Evolutionary conservation across 2,113 vertebrate species (phyloP), one percentile per base, ranked within the genome.

Genomic region (Mohoua ochrocephala): DNA sequence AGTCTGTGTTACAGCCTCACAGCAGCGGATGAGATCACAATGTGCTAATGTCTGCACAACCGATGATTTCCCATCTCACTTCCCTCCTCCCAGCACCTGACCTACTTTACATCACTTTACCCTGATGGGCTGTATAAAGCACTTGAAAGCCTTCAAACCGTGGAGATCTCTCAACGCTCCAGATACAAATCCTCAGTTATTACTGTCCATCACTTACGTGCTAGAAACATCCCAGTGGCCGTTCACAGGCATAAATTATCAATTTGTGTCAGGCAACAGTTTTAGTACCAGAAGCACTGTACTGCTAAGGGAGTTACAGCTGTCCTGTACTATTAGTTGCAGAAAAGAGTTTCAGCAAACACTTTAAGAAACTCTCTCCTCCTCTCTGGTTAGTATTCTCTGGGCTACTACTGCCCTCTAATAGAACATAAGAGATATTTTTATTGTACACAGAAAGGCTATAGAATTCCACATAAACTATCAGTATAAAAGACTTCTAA

Each of bases 71-170:
- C 54, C 79, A 90, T 60, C 78, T 93, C 65, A 33, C 91, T 73
- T 85, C 42, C 52, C 75, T 91, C 88, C 76, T 88, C 64, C 60
- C 41, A 77, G 75, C 39, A 84, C 92, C 90, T 96, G 93, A 93
- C 95, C 96, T 96, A 96, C 85, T 97, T 97, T 96, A 92, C 85
- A 95, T 63, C 64, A 86, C 61, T 96, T 92, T 94, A 78, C 37
- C 28, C 60, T 13, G 11, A 64, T 0, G 23, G 60, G 68, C 60
- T 67, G 37, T 35, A 60, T 45, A 92, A 92, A 74, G 60, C 33
- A 89, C 88, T 89, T 86, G 90, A 93, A 95, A 95, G 89, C 79
- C 56, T 88, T 88, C 90, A 93, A 75, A 67, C 56, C 1, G 0
- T n/a, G 49, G 76, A 83, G 82, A 76, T 63, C 50, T 91, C 4